A percentile compares a stretch with the other conserved stretches of the same genome.
Evolutionary conservation across 2,888 invertebrate species (phyloP).

Genomic region (Automeris io): DNA sequence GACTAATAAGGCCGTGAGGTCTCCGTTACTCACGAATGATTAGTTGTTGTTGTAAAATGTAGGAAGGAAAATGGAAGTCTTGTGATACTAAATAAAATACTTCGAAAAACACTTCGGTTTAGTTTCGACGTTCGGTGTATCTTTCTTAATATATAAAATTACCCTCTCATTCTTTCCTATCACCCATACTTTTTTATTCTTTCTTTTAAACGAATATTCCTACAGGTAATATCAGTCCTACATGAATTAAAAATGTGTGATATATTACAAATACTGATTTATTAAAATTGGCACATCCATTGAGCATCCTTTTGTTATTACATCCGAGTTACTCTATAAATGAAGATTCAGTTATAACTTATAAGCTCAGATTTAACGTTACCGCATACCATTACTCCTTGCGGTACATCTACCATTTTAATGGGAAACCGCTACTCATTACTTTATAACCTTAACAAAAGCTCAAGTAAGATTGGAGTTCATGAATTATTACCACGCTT

Average conservation of each 20-base stretch:
- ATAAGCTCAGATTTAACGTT: constrained; percentile 53
- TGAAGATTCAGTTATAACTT: constrained; percentile 56
- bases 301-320: constrained; percentile 20
- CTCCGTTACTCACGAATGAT: too few species aligned
- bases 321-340: constrained; percentile 33
- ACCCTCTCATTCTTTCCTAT: too few species aligned
- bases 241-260: neutral
- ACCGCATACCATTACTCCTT: constrained; percentile 53
- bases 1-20: too few species aligned
- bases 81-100: too few species aligned
- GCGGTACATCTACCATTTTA: constrained; percentile 40
- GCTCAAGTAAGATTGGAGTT: constrained; percentile 31
- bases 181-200: too few species aligned
- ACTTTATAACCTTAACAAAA: constrained; percentile 19
- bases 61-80: too few species aligned
- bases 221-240: too few species aligned
- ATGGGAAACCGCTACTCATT: constrained; percentile 28
- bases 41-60: too few species aligned
- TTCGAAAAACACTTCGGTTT: too few species aligned
- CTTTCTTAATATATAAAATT: too few species aligned
- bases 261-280: neutral
- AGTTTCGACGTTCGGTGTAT: too few species aligned
- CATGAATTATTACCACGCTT: constrained; percentile 38
- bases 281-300: constrained; percentile 21
- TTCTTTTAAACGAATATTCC: too few species aligned